Conservation (phyloP, 2,888 invertebrate species). For the Autographa pulchrina region DNA sequence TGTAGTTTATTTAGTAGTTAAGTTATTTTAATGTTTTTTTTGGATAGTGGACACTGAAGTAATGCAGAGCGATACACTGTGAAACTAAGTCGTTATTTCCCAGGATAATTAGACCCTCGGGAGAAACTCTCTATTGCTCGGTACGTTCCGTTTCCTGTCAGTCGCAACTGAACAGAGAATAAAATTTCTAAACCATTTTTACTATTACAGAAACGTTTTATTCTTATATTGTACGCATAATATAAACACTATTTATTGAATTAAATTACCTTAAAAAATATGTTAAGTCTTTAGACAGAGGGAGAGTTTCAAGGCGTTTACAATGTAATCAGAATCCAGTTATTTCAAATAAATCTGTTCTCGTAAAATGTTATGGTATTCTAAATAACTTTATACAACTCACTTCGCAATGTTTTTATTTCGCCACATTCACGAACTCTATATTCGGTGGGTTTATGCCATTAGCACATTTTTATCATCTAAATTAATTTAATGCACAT, state of each 20-base stretch:
- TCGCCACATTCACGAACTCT: conserved; percentile 33
- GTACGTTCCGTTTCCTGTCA: conserved; percentile 29
- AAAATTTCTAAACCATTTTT: conserved; percentile 12
- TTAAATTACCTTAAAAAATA: no score
- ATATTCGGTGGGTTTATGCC: conserved; percentile 33
- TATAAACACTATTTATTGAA: no score
- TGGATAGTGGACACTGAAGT: conserved; percentile 11
- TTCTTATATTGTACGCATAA: no score
- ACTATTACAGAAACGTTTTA: background rate
- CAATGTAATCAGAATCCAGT: conserved; percentile 30
- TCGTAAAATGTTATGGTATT: conserved; percentile 57
- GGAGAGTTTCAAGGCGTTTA: background rate
- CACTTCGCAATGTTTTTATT: conserved; percentile 54
- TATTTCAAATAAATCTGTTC: conserved; percentile 44
- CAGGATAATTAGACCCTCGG: conserved; percentile 27
- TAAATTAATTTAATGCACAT: conserved; percentile 30
- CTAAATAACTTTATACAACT: conserved; percentile 52
- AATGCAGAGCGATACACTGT: conserved; percentile 3
- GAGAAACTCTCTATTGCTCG: conserved; percentile 32
- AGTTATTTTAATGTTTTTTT: background rate
- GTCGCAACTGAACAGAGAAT: conserved; percentile 9
- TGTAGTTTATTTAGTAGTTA: background rate
- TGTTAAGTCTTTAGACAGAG: no score
- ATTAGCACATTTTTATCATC: conserved; percentile 35
- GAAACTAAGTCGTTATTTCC: conserved; percentile 22